These are phyloP conservation scores for Drosophila bocqueti DNA, from an alignment of 1,140 invertebrate species.

Conservation along the genomic window DNA sequence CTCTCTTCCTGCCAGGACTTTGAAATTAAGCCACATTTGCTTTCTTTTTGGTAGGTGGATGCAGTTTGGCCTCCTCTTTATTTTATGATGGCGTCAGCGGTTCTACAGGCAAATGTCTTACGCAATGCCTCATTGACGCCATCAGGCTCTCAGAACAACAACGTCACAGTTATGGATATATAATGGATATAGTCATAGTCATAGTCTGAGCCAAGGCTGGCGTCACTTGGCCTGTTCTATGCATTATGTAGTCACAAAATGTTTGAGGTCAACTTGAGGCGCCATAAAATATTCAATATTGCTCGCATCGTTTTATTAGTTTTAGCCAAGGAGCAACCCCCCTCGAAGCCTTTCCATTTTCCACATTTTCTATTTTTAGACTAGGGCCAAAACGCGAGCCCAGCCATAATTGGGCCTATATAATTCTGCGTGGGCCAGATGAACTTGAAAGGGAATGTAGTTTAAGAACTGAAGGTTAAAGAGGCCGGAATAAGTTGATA, in stretches of 20 bases:
- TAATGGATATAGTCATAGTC: constrained; percentile 20
- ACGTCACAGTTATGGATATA: constrained; percentile 35
- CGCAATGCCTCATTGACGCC: constrained; percentile 60
- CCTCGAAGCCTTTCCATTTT: constrained; percentile 39
- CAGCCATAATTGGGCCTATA: constrained; percentile 44
- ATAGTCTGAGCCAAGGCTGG: constrained; percentile 38
- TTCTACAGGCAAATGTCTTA: constrained; percentile 25
- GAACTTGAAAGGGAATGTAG: constrained; percentile 35
- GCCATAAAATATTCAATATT: constrained; percentile 54
- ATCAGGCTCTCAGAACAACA: constrained; percentile 4
- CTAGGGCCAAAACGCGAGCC: constrained; percentile 25
- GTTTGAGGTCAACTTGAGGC: constrained; percentile 58
- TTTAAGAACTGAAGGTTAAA: constrained; percentile 14
- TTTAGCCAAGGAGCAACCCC: constrained; percentile 13
- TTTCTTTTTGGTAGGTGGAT: constrained; percentile 33
- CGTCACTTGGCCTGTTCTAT: constrained; percentile 48
- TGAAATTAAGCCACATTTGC: not conserved
- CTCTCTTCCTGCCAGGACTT: constrained; percentile 11
- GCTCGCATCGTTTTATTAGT: constrained; percentile 48
- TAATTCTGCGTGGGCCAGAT: constrained; percentile 28
- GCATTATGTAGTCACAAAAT: constrained; percentile 48
- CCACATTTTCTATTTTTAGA: constrained; percentile 58
- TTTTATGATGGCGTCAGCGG: constrained; percentile 48
- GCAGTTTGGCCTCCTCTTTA: constrained; percentile 5
- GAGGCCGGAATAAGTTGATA: not conserved